Evolutionary conservation across 2,797 vertebrate genomes (phyloP).

Genomic region (Onychomys torridus): DNA sequence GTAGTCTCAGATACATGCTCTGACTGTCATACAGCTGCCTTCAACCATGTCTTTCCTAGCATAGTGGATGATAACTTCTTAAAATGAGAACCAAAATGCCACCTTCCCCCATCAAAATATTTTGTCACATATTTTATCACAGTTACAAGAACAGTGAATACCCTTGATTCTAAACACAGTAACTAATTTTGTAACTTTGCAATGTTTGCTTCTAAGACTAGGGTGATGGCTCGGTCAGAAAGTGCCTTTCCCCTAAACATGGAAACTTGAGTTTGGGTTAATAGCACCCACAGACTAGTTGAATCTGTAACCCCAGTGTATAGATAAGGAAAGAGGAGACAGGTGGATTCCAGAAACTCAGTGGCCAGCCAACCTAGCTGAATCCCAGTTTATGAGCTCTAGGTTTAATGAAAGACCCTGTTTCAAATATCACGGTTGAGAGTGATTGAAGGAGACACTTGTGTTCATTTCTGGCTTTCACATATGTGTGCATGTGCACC

Average conservation of each 20-base stretch:
- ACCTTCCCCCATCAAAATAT: not conserved
- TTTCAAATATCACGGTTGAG: not conserved
- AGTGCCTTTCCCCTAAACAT: not conserved
- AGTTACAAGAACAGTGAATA: not conserved
- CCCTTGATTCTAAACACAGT: not conserved
- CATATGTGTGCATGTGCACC: not conserved
- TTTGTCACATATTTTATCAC: not conserved
- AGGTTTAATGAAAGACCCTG: not conserved
- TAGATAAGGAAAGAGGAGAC: not conserved
- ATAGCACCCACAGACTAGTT: not conserved
- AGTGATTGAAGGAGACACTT: not conserved
- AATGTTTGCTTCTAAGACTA: slow-evolving; percentile 12
- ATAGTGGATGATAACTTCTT: not conserved
- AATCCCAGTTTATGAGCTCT: not conserved
- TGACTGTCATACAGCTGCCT: too few relatives aligned
- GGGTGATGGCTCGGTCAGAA: not conserved
- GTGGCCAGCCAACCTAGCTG: not conserved
- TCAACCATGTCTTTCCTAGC: not conserved
- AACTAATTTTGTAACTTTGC: not conserved
- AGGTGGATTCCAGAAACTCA: not conserved
- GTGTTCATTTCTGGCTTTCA: not conserved
- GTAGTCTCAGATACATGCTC: not conserved
- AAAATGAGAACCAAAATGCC: not conserved
- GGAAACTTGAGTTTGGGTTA: not conserved
- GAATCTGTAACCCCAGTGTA: not conserved